Evolutionary conservation across 2,797 vertebrate genomes (phyloP).

Genomic region (Gobionotothen gibberifrons): DNA sequence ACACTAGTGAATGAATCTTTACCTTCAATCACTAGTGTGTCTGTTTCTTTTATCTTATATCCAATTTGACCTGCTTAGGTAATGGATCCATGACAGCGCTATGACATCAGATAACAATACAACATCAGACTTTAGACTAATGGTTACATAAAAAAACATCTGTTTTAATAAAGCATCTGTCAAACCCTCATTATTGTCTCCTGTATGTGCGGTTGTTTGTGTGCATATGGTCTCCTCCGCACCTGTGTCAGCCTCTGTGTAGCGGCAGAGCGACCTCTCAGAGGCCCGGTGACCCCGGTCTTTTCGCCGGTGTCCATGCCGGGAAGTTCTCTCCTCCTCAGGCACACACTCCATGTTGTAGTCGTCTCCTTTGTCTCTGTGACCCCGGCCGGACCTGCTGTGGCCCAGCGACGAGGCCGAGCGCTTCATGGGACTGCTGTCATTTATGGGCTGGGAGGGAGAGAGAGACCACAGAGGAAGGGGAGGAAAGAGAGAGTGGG

Average conservation of each 20-base stretch:
- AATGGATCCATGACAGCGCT: too few species aligned
- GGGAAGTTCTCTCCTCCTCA: slow-evolving; percentile 85
- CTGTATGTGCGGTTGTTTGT: not conserved
- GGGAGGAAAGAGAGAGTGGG: slow-evolving; percentile 32
- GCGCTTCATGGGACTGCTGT: slow-evolving; percentile 94
- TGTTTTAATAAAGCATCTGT: not conserved
- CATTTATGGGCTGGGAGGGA: slow-evolving; percentile 88
- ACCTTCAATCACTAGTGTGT: too few species aligned
- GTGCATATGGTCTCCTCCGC: slow-evolving; percentile 14
- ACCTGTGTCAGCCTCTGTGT: slow-evolving; percentile 94
- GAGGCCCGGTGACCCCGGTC: slow-evolving; percentile 90
- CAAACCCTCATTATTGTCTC: not conserved
- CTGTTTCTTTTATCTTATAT: too few species aligned
- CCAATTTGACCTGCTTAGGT: too few species aligned
- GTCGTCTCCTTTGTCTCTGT: slow-evolving; percentile 86
- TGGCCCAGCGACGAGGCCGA: slow-evolving; percentile 93
- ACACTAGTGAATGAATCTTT: too few species aligned
- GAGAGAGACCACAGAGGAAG: slow-evolving; percentile 41
- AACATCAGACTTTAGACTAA: too few species aligned
- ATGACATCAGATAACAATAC: too few species aligned
- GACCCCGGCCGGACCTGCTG: slow-evolving; percentile 79
- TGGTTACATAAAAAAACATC: not conserved
- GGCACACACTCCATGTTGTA: slow-evolving; percentile 89
- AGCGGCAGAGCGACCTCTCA: slow-evolving; percentile 91
- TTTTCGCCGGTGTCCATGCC: slow-evolving; percentile 90